Conservation (phyloP, 1,140 invertebrate species). For the Lepidurus packardi region DNA sequence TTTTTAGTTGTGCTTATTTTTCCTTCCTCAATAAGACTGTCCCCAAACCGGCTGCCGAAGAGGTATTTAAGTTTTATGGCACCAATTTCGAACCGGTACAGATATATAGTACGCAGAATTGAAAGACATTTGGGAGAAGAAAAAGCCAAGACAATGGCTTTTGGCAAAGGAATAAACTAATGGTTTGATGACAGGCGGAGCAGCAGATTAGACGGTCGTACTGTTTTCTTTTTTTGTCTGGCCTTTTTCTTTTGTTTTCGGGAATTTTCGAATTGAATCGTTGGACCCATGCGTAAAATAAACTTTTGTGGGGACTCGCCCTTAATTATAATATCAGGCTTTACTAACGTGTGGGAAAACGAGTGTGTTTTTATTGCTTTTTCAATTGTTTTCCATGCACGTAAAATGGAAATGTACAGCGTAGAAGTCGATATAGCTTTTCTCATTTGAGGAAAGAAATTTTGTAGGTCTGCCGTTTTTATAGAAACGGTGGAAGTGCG, state of each 20-base stretch:
- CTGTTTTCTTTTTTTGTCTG: neutral
- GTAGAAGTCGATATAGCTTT: no score
- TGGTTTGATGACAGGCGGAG: neutral
- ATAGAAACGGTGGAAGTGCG: neutral
- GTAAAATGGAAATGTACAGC: no score
- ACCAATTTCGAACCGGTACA: neutral
- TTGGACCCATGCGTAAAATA: neutral
- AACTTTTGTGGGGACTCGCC: no score
- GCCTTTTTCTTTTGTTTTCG: neutral
- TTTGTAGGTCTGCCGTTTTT: neutral
- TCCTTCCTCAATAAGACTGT: neutral
- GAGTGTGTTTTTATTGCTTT: no score
- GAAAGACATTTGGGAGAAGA: neutral
- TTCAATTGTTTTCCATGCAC: no score
- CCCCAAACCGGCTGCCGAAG: neutral
- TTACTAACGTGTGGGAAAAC: no score
- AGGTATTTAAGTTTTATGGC: constrained; percentile 3
- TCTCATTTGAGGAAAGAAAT: no score
- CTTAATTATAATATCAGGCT: no score
- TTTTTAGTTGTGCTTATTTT: neutral
- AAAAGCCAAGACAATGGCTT: constrained; percentile 5
- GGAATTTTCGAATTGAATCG: neutral
- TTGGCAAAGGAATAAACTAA: neutral
- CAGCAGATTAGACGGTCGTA: neutral
- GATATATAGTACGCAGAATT: neutral